Evolutionary conservation across 2,113 vertebrate species (phyloP).

Genomic region (Centropus bengalensis): DNA sequence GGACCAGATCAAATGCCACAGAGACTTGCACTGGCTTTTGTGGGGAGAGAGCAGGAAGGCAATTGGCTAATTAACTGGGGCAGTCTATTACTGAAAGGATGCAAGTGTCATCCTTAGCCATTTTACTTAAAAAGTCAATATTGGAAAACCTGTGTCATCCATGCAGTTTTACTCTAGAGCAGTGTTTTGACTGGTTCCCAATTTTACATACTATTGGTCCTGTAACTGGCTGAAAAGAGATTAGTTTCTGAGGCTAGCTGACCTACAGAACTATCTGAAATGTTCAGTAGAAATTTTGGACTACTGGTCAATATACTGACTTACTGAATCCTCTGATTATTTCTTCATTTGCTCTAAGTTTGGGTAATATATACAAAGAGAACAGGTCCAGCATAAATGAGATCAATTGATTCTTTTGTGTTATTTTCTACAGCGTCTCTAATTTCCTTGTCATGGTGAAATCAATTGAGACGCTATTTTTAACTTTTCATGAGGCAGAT

Average conservation of each 20-base stretch:
- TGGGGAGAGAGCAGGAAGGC: background rate
- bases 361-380: background rate
- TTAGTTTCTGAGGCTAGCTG: background rate
- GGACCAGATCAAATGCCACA: background rate
- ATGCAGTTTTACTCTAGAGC: background rate
- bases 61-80: background rate
- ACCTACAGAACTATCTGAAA: background rate
- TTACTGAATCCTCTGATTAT: background rate
- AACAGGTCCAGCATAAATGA: background rate
- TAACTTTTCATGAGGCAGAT: background rate
- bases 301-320: background rate
- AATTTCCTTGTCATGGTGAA: background rate
- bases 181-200: background rate
- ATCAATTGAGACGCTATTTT: background rate
- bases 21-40: background rate
- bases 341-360: background rate
- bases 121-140: background rate
- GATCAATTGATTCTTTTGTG: background rate
- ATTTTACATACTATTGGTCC: background rate
- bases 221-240: background rate
- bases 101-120: background rate
- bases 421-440: background rate
- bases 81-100: background rate
- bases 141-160: background rate
- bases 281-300: background rate